A percentile compares a stretch with the other conserved stretches of the same genome.
These are phyloP conservation scores for Dipodomys merriami DNA, from an alignment of 2,113 vertebrate genomes.

Conservation along the genomic window DNA sequence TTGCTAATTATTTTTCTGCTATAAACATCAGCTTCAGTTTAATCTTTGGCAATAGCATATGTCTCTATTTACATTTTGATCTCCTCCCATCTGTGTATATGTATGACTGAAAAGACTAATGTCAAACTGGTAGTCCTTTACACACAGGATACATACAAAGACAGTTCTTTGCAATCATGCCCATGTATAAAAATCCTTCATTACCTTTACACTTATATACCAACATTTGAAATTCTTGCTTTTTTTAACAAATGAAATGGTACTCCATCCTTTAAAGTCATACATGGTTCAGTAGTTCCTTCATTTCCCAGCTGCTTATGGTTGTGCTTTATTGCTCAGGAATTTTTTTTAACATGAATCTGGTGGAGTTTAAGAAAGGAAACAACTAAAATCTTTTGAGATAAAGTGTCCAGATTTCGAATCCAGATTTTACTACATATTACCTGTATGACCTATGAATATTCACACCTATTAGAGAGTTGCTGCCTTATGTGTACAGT, in stretches of 20 bases:
- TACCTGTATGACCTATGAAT: not conserved
- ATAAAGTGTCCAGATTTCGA: not conserved
- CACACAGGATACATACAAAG: not conserved
- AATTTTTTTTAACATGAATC: not conserved
- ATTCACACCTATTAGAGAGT: not conserved
- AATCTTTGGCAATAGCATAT: conserved; percentile 47
- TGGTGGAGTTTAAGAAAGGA: not conserved
- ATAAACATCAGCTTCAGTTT: conserved; percentile 32
- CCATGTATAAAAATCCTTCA: not conserved
- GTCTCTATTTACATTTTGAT: conserved; percentile 53
- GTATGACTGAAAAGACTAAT: conserved; percentile 40
- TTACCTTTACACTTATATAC: not conserved
- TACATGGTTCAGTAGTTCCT: not conserved
- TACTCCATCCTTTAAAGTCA: conserved; percentile 4
- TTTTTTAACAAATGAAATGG: not conserved
- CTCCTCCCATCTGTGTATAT: conserved; percentile 19
- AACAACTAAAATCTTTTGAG: not conserved
- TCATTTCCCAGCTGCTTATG: not conserved
- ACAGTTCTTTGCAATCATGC: not conserved
- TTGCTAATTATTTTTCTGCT: conserved; percentile 46
- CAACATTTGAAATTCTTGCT: no score
- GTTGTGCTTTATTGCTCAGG: not conserved
- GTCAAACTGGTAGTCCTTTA: not conserved
- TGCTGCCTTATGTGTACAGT: not conserved
- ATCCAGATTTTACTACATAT: not conserved